Percentiles rank a stretch among this genome's conserved stretches.
Conservation (phyloP, 2,113 vertebrate genomes). For the Perca schrenkii region DNA sequence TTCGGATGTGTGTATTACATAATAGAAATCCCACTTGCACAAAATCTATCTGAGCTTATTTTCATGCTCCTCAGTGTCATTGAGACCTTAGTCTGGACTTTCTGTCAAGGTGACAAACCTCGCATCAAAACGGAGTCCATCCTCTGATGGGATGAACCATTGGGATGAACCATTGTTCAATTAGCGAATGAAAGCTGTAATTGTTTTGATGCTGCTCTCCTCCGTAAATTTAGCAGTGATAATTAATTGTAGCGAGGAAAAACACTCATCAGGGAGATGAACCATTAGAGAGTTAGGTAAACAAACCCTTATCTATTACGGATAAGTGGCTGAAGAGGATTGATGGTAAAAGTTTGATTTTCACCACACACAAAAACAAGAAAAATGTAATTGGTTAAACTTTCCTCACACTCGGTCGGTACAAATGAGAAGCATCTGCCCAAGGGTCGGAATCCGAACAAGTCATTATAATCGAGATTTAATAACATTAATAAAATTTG, state of each 20-base stretch:
- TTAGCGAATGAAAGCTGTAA: conserved; percentile 68
- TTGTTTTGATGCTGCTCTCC: conserved; percentile 60
- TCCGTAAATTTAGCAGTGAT: conserved; percentile 60
- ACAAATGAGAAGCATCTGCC: conserved; percentile 3
- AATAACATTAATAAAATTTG: conserved; percentile 23
- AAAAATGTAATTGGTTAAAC: conserved; percentile 38
- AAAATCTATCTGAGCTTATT: not conserved
- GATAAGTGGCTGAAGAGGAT: conserved; percentile 62
- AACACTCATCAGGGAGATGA: conserved; percentile 69
- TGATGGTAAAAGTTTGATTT: conserved; percentile 77
- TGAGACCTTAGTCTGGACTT: conserved; percentile 17
- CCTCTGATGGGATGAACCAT: conserved; percentile 25
- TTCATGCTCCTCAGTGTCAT: not conserved
- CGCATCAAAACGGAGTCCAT: conserved; percentile 6
- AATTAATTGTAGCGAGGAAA: conserved; percentile 73
- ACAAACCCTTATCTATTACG: conserved; percentile 72
- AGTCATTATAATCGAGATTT: conserved; percentile 21
- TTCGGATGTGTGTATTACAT: not conserved
- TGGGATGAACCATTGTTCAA: conserved; percentile 54
- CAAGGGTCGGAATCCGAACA: conserved; percentile 5
- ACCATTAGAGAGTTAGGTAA: conserved; percentile 70
- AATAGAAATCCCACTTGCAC: not conserved
- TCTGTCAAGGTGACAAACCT: conserved; percentile 32
- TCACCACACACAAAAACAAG: not conserved
- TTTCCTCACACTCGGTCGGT: conserved; percentile 12